Conservation (phyloP, 2,113 vertebrate genomes). For the Progne subis region DNA sequence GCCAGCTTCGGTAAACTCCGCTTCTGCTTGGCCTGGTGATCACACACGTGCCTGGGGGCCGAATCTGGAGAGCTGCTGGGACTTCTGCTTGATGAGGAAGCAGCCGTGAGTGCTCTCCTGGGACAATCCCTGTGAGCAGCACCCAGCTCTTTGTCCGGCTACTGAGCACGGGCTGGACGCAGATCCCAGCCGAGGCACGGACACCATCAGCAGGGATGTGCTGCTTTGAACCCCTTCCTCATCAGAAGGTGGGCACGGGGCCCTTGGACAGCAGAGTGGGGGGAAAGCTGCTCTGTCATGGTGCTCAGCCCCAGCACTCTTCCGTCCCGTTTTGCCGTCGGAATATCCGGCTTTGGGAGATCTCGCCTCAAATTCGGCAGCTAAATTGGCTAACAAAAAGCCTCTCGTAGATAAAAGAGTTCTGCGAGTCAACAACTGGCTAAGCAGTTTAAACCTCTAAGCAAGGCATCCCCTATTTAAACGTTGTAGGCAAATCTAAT, state of each 20-base stretch:
- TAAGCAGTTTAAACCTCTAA: slow-evolving; percentile 78
- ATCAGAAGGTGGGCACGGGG: neutral
- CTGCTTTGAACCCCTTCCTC: neutral
- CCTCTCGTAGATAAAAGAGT: slow-evolving; percentile 75
- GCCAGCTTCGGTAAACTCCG: neutral
- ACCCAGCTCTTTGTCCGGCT: neutral
- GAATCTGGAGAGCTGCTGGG: rapidly evolving
- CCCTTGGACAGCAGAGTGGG: rapidly evolving
- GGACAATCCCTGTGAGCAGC: neutral
- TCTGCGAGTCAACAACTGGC: slow-evolving; percentile 77
- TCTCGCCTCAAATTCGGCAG: neutral
- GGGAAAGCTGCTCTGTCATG: rapidly evolving
- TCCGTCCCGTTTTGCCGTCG: rapidly evolving
- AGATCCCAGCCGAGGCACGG: rapidly evolving
- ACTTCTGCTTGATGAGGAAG: neutral
- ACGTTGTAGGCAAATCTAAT: slow-evolving; percentile 78
- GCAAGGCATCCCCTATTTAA: slow-evolving; percentile 78
- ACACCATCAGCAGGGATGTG: rapidly evolving
- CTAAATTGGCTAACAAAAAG: slow-evolving; percentile 71
- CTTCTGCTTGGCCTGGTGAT: neutral
- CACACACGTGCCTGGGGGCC: neutral
- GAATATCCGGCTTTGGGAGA: neutral
- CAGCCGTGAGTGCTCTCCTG: neutral
- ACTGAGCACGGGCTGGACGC: rapidly evolving
- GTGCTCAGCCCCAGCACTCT: neutral